Evolutionary conservation across 2,888 invertebrate species (phyloP).

Genomic region (Tromatobia lineatoria): DNA sequence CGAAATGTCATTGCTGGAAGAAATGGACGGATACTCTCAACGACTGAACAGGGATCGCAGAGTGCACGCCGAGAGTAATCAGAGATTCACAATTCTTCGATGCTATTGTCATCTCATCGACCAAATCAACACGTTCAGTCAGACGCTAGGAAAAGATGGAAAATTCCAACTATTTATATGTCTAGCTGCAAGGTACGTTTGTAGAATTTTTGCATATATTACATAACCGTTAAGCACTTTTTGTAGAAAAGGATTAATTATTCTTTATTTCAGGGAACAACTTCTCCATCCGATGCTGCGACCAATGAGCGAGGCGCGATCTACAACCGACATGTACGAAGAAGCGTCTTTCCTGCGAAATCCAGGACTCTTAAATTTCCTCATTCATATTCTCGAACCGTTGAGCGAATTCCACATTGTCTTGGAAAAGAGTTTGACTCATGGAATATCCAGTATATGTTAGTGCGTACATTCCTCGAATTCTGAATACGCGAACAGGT

Average conservation of each 20-base stretch:
- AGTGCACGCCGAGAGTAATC: constrained; percentile 79
- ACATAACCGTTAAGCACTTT: neutral
- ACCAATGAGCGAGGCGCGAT: constrained; percentile 96
- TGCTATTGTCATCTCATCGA: constrained; percentile 96
- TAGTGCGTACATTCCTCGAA: constrained; percentile 68
- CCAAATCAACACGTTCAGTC: constrained; percentile 94
- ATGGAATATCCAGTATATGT: constrained; percentile 87
- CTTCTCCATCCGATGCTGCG: constrained; percentile 95
- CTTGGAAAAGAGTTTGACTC: constrained; percentile 94
- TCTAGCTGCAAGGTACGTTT: constrained; percentile 93
- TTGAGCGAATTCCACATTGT: constrained; percentile 96
- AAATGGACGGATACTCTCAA: constrained; percentile 85
- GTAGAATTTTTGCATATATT: neutral
- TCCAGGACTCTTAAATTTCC: constrained; percentile 93
- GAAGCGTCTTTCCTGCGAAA: constrained; percentile 97
- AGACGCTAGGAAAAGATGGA: constrained; percentile 98
- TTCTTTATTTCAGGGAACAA: constrained; percentile 89
- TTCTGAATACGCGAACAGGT: constrained; percentile 21
- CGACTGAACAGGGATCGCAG: constrained; percentile 80
- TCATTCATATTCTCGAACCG: constrained; percentile 96
- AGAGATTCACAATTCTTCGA: constrained; percentile 90
- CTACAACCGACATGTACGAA: constrained; percentile 97
- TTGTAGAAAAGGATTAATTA: neutral
- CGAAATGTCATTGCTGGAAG: constrained; percentile 90
- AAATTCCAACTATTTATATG: constrained; percentile 99